Evolutionary conservation across 2,797 vertebrate species (phyloP), one percentile per base, ranked within the genome.

Genomic region (Oryzias sinensis): DNA sequence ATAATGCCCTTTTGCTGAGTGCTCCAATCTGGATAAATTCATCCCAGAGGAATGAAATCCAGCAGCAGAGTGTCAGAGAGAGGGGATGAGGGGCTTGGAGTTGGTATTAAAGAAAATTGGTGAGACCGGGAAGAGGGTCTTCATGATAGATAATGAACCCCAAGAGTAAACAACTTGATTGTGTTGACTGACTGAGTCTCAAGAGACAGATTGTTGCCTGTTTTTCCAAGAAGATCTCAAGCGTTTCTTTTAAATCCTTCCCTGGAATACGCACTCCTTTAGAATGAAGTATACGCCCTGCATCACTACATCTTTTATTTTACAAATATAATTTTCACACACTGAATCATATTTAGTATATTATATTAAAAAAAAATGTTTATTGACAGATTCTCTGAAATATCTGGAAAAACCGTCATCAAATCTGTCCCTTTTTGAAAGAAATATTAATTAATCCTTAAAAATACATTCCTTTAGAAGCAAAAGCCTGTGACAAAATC

Each of bases 1-100:
- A 92, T 93, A 93, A 93, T 92, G 89, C 89, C 86, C 79, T 88
- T 91, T 91, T 89, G 85, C 86, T 79, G 91, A 91, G 90, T 89
- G 84, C 87, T 91, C 79, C 91, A 92, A 92, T 93, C 90, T 91
- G 86, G 87, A 89, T 92, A 88, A 90, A 92, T 83, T 86, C 74
- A 85, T 85, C 87, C 88, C 82, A 55, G 65, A 79, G 86, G 84
- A 83, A 84, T 77, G 79, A 89, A 82, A 91, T 91, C 85, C 87
- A 86, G 61, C 72, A 68, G 72, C 63, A 65, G 68, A 65, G 66
- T 84, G 74, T 88, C 70, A 60, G 68, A 76, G 72, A 46, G 43
- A 63, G 56, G 70, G 65, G 79, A 80, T 81, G 76, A 79, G 69
- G 77, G 53, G 66, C 60, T 77, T 70, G 60, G 79, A 72, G 67